Evolutionary conservation across 2,888 invertebrate genomes (phyloP).

Genomic region (Dugesia japonica): DNA sequence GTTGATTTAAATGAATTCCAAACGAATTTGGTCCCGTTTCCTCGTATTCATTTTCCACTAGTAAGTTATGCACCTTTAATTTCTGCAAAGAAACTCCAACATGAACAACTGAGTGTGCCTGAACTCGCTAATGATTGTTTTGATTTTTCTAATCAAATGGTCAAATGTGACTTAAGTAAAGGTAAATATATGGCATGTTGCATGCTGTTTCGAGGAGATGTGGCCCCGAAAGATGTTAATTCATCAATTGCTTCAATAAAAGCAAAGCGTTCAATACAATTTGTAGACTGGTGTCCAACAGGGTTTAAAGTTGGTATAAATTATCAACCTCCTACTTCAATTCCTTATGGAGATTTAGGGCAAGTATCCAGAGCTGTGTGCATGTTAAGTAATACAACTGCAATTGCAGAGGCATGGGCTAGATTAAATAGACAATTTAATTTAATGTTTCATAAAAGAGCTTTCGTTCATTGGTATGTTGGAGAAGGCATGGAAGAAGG

Average conservation of each 20-base stretch:
- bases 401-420: constrained; percentile 49
- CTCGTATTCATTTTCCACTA: constrained; percentile 69
- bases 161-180: constrained; percentile 53
- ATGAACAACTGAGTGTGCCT: constrained; percentile 58
- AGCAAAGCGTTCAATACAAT: constrained; percentile 53
- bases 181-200: constrained; percentile 42
- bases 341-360: constrained; percentile 75
- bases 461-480: constrained; percentile 46
- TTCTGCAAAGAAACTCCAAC: constrained; percentile 48
- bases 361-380: constrained; percentile 50
- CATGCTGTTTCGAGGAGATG: constrained; percentile 37
- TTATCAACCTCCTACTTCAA: constrained; percentile 56
- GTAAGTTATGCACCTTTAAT: constrained; percentile 54
- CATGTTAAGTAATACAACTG: constrained; percentile 49
- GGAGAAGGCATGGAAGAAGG: constrained; percentile 56
- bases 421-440: constrained; percentile 43
- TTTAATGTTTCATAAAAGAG: constrained; percentile 39
- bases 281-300: constrained; percentile 67
- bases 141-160: constrained; percentile 59
- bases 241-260: constrained; percentile 41
- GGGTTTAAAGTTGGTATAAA: constrained; percentile 56
- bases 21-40: constrained; percentile 50
- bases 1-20: constrained; percentile 41
- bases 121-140: constrained; percentile 70
- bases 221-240: constrained; percentile 41